Evolutionary conservation across 2,113 vertebrate species (phyloP).

Genomic region (Piaya cayana): DNA sequence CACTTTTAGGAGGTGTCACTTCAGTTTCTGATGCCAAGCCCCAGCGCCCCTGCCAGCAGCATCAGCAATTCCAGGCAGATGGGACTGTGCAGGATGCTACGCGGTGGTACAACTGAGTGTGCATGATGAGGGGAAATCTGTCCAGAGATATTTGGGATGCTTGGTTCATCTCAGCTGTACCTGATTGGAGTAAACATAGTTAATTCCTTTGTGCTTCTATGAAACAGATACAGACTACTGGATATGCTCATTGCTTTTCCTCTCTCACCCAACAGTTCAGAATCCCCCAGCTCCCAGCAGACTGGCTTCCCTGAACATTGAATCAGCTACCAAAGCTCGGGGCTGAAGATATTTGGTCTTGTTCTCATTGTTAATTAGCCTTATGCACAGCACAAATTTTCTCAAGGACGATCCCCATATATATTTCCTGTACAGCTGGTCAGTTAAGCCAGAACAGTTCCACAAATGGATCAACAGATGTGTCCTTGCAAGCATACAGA

Average conservation of each 20-base stretch:
- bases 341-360: neutral
- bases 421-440: slow-evolving; percentile 44
- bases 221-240: neutral
- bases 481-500: neutral
- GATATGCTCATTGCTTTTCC: neutral
- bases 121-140: neutral
- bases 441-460: neutral
- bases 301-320: neutral
- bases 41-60: neutral
- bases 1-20: neutral
- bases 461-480: slow-evolving; percentile 11
- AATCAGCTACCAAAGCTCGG: neutral
- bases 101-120: neutral
- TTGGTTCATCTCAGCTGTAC: neutral
- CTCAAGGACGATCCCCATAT: neutral
- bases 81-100: accelerated
- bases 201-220: neutral
- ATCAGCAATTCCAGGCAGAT: neutral
- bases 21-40: neutral
- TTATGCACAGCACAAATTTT: slow-evolving; percentile 6
- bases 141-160: neutral
- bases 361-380: neutral
- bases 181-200: neutral
- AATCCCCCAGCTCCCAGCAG: neutral
- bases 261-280: neutral